Conservation (phyloP, 2,113 vertebrate genomes). For the Brienomyrus longianalis region DNA sequence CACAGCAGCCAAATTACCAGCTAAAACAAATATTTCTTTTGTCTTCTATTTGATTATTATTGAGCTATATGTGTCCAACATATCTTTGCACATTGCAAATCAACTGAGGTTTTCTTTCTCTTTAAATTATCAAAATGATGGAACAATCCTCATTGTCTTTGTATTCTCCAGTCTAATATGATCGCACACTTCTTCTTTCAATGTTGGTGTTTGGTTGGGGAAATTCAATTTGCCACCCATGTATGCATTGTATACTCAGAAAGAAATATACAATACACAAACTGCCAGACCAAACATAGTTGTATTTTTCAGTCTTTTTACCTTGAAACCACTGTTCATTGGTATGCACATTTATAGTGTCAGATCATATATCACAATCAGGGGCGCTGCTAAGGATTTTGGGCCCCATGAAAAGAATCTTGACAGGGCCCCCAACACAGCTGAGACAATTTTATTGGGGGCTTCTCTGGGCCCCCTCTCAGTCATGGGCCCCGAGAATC, state of each 20-base stretch:
- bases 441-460: no score
- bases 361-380: neutral
- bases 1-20: neutral
- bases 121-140: neutral
- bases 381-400: no score
- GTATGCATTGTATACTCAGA: neutral
- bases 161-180: neutral
- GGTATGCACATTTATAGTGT: neutral
- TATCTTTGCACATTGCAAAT: neutral
- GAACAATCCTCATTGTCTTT: neutral
- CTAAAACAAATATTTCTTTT: neutral
- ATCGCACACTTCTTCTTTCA: neutral
- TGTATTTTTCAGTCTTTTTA: neutral
- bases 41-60: neutral
- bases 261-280: neutral
- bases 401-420: no score
- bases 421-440: no score
- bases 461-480: no score
- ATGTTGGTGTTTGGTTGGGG: neutral
- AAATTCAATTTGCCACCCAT: neutral
- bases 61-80: neutral
- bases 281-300: neutral
- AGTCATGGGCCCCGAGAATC: no score
- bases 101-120: neutral
- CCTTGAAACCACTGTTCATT: neutral